Base-by-base conservation (phyloP, 2,888 invertebrate species). In the Homarus gammarus region DNA sequence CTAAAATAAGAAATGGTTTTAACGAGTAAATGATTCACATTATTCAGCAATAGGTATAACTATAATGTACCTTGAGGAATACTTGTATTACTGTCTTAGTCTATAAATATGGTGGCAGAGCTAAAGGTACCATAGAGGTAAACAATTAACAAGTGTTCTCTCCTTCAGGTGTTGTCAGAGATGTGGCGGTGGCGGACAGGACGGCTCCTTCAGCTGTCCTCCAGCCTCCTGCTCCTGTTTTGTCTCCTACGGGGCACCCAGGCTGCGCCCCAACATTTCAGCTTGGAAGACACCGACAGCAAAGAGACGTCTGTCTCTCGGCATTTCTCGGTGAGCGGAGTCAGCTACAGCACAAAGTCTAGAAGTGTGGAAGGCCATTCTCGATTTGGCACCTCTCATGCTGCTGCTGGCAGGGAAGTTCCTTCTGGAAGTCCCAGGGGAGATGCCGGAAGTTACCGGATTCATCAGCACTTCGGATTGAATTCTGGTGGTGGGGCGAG, bases 231-330 rank as follows among this genome's bases (percentile, higher is more conserved):
- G 49, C 40, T 70, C 36, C 61, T 84, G 18, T 75, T 33, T 18
- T 75, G 51, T 27, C 61, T 84, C 22, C 72, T 84, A n/a, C 84
- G 31, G 27, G 84, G 2, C 56, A 27, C 84, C 12, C 75, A 61
- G 61, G 36, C 73, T n/a, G 84, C 84, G 12, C 84, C 84, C n/a
- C 10, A 73, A 77, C 38, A 70, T 38, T 10, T 73, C 27, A 84
- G 84, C 56, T 33, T 51, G n/a, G 84, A 84, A 73, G 84, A 84
- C 18, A 56, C 56, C 22, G 56, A 73, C 51, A 73, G 38, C 44
- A 84, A 56, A 72, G 61, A 61, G 38, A 8, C n/a, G 33, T 22
- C 27, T 38, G 22, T 61, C n/a, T 15, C n/a, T 5, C 38, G 56
- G 27, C 38, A 18, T 22, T 61, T 22, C 38, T 15, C 79, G 36